Evolutionary conservation across 2,888 invertebrate species (phyloP).

Genomic region (Heliconius sara): DNA sequence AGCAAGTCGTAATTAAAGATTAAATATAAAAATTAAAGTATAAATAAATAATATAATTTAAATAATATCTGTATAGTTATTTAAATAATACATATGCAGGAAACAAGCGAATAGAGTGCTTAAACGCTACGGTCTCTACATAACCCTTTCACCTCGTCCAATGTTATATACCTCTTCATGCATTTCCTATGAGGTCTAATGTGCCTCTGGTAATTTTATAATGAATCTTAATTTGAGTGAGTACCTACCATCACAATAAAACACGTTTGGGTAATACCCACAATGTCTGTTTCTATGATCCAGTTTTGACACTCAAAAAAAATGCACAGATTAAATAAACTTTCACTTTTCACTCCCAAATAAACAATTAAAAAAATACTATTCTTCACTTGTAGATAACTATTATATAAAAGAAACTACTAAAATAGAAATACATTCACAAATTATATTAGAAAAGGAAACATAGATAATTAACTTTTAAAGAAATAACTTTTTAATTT

Average conservation of each 20-base stretch:
- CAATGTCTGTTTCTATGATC: slow-evolving; percentile 22
- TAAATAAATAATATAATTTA: too few species aligned
- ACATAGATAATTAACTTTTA: not conserved
- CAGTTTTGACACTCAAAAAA: slow-evolving; percentile 26
- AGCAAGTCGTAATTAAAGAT: too few species aligned
- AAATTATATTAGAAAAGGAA: not conserved
- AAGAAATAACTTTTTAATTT: not conserved
- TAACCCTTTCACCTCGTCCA: too few species aligned
- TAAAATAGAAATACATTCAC: not conserved
- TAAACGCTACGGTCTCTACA: too few species aligned
- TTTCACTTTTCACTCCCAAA: slow-evolving; percentile 16
- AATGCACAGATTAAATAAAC: slow-evolving; percentile 17
- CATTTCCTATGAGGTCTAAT: too few species aligned
- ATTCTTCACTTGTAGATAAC: not conserved
- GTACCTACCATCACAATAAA: slow-evolving; percentile 29
- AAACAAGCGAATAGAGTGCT: too few species aligned
- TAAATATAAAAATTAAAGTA: too few species aligned
- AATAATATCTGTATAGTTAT: too few species aligned
- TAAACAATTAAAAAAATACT: not conserved
- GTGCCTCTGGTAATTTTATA: not conserved
- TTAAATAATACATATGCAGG: too few species aligned
- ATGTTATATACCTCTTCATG: too few species aligned
- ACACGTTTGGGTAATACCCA: slow-evolving; percentile 17
- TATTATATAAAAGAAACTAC: not conserved
- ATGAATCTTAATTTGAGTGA: not conserved